Conservation (phyloP, 2,797 vertebrate species). For the Tamandua tetradactyla region DNA sequence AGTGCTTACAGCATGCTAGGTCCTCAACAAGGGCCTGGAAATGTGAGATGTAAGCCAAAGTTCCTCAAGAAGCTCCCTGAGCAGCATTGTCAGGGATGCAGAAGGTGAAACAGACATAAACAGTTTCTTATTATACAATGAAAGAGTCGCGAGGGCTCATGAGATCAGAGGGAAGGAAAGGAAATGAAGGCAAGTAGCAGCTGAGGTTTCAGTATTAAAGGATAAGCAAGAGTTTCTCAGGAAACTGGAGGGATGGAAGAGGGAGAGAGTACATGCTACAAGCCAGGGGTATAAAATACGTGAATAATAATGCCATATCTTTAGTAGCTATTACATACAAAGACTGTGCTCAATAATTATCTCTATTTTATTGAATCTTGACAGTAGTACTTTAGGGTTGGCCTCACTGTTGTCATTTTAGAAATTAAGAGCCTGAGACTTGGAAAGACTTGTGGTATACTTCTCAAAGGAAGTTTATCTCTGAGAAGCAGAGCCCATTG, state of each 20-base stretch:
- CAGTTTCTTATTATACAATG: not conserved
- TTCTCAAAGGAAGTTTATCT: not conserved
- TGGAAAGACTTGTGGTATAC: not conserved
- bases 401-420: not conserved
- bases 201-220: not conserved
- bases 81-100: not conserved
- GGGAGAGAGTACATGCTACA: not conserved
- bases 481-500: slow-evolving; percentile 20
- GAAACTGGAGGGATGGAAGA: not conserved
- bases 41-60: not conserved
- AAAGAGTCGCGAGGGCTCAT: not conserved
- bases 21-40: not conserved
- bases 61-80: not conserved
- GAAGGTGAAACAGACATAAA: not conserved
- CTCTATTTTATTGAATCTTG: not conserved
- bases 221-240: not conserved
- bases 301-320: not conserved
- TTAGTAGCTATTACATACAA: not conserved
- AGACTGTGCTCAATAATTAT: not conserved
- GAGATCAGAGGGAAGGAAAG: rapidly evolving
- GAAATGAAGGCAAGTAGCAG: not conserved
- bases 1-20: not conserved
- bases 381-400: not conserved
- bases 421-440: slow-evolving; percentile 21
- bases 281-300: not conserved